Conservation (phyloP, 2,888 invertebrate species). For the Xestobium rufovillosum region DNA sequence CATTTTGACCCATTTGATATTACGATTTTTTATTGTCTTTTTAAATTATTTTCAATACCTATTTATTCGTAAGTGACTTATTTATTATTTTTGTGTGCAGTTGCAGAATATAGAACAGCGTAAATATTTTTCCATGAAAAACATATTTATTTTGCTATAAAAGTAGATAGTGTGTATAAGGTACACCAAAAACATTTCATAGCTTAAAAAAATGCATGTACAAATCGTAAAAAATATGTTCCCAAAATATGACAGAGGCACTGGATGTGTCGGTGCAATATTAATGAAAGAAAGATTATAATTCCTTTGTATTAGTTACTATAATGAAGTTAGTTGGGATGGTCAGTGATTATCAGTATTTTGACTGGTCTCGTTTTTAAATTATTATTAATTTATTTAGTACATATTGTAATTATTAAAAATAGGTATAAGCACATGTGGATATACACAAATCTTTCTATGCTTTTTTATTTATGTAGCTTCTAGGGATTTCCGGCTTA, state of each 20-base stretch:
- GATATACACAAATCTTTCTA: constrained; percentile 5
- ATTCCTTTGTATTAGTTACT: constrained; percentile 12
- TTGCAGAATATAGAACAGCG: too few relatives aligned
- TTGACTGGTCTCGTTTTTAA: constrained; percentile 35
- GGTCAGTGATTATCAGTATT: constrained; percentile 43
- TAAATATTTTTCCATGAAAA: too few relatives aligned
- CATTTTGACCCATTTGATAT: too few relatives aligned
- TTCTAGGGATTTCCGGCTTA: too few relatives aligned
- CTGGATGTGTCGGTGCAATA: constrained; percentile 35
- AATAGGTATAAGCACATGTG: constrained; percentile 9
- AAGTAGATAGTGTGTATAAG: too few relatives aligned
- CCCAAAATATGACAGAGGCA: constrained; percentile 21
- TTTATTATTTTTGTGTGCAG: too few relatives aligned
- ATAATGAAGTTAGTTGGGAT: constrained; percentile 17
- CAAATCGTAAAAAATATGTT: constrained; percentile 24
- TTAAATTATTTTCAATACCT: too few relatives aligned
- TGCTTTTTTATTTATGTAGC: constrained; percentile 30
- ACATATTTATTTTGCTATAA: too few relatives aligned
- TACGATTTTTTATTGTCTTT: too few relatives aligned
- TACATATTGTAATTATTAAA: constrained; percentile 36
- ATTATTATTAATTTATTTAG: constrained; percentile 39
- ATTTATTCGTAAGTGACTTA: too few relatives aligned
- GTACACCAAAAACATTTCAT: constrained; percentile 35
- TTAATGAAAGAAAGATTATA: neutral
- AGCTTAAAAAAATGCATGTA: constrained; percentile 30